These are phyloP conservation scores for Conus ventricosus DNA, from an alignment of 1,140 invertebrate species.

Conservation along the genomic window DNA sequence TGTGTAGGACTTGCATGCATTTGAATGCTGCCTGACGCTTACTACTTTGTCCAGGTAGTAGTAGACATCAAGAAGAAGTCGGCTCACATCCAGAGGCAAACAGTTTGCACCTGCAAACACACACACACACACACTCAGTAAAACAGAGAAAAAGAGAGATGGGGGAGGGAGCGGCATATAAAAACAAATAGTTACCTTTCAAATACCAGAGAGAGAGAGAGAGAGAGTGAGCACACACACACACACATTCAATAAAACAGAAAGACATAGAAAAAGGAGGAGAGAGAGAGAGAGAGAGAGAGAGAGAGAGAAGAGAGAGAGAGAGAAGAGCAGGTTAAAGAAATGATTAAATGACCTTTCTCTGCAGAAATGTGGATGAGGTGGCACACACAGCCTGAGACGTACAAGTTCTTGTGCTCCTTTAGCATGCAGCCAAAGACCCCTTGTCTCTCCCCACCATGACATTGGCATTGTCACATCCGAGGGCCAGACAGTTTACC, in stretches of 20 bases:
- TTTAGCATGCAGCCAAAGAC: constrained; percentile 43
- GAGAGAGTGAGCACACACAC: background rate
- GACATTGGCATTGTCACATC: constrained; percentile 56
- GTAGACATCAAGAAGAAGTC: constrained; percentile 16
- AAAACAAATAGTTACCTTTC: too few species aligned
- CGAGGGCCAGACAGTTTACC: constrained; percentile 53
- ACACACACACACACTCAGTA: too few species aligned
- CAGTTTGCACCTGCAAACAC: too few species aligned
- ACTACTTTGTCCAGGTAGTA: constrained; percentile 13
- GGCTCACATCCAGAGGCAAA: too few species aligned
- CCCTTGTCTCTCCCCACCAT: constrained; percentile 50
- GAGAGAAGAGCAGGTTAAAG: too few species aligned
- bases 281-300: too few species aligned
- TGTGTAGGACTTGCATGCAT: background rate
- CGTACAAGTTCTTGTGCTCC: constrained; percentile 32
- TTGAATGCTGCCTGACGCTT: constrained; percentile 4
- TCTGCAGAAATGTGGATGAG: constrained; percentile 30
- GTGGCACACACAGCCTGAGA: constrained; percentile 41
- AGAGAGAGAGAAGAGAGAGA: too few species aligned
- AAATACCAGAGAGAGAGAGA: background rate
- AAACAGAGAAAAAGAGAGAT: too few species aligned
- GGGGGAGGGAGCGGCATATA: too few species aligned
- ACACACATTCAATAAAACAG: too few species aligned
- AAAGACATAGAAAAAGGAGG: too few species aligned
- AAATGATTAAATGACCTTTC: background rate